These are phyloP conservation scores for Strix aluco DNA, from an alignment of 2,113 vertebrate species.

Conservation along the genomic window DNA sequence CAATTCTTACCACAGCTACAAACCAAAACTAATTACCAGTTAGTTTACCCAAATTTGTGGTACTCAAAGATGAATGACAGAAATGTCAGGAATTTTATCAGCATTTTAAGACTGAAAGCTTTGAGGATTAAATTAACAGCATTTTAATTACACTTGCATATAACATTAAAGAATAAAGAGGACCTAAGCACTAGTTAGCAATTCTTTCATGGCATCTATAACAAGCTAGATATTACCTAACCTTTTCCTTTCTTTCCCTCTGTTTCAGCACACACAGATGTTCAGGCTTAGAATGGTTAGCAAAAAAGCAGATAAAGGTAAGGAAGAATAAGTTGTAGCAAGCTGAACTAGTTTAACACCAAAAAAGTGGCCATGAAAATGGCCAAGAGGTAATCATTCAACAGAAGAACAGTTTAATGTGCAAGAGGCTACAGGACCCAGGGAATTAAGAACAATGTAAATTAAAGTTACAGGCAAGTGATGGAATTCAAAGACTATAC, in stretches of 20 bases:
- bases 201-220: not conserved
- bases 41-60: not conserved
- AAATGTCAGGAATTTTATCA: not conserved
- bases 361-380: not conserved
- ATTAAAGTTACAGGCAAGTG: not conserved
- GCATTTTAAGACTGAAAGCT: not conserved
- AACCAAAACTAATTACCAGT: not conserved
- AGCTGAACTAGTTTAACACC: not conserved
- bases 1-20: not conserved
- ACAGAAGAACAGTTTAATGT: not conserved
- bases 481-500: not conserved
- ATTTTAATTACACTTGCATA: not conserved
- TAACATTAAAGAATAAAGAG: not conserved
- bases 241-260: not conserved
- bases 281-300: not conserved
- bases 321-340: not conserved
- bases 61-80: not conserved
- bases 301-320: not conserved
- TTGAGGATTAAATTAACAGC: not conserved
- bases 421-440: not conserved
- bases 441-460: not conserved
- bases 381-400: not conserved
- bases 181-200: not conserved
- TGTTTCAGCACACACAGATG: not conserved
- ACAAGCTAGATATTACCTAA: not conserved